Evolutionary conservation across 1,140 invertebrate genomes (phyloP).

Genomic region (Venustaconcha ellipsiformis): DNA sequence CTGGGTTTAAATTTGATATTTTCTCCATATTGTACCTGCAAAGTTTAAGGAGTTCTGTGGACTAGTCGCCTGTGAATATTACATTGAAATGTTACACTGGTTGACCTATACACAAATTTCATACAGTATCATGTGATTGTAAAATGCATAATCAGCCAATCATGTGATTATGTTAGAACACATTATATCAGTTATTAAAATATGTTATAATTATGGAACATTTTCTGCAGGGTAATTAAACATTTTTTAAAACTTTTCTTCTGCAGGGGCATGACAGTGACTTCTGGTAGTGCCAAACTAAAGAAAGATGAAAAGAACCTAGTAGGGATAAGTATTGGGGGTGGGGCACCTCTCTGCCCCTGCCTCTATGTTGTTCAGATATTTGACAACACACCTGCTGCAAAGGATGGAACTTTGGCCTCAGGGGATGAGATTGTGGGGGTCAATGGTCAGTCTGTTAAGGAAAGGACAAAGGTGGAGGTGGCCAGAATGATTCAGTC

Average conservation of each 20-base stretch:
- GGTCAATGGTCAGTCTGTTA: conserved; percentile 91
- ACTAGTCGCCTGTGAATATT: neutral
- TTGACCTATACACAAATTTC: neutral
- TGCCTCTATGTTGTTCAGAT: conserved; percentile 98
- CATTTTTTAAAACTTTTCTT: conserved; percentile 7
- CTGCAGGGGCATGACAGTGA: conserved; percentile 94
- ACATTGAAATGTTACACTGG: neutral
- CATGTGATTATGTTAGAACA: neutral
- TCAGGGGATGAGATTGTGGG: conserved; percentile 97
- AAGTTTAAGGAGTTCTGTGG: too few relatives aligned
- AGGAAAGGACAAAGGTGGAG: conserved; percentile 97
- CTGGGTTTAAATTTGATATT: too few relatives aligned
- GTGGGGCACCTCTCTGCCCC: conserved; percentile 93
- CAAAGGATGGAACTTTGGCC: conserved; percentile 69
- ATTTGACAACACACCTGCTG: conserved; percentile 97
- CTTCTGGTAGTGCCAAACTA: conserved; percentile 91
- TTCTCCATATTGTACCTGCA: too few relatives aligned
- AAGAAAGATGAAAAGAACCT: conserved; percentile 95
- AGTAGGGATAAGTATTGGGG: conserved; percentile 97
- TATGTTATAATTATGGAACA: neutral
- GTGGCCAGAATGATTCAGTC: conserved; percentile 98
- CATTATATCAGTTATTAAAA: neutral
- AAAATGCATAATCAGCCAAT: neutral
- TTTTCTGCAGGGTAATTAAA: neutral
- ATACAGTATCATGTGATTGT: neutral